A percentile compares a stretch with the other conserved stretches of the same genome.
These are phyloP conservation scores for Spicauda simplicius DNA, from an alignment of 2,888 invertebrate genomes.

Conservation along the genomic window DNA sequence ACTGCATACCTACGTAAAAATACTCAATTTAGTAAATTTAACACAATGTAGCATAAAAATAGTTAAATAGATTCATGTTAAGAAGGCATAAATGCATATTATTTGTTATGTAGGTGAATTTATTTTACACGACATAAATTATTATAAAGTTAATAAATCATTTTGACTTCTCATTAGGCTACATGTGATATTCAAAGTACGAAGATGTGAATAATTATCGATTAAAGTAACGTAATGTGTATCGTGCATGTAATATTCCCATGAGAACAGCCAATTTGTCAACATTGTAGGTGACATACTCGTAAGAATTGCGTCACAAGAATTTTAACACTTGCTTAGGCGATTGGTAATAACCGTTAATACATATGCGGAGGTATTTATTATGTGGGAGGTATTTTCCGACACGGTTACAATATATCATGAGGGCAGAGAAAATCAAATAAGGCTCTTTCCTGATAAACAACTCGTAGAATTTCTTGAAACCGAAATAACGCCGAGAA, in stretches of 20 bases:
- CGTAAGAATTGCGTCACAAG: background rate
- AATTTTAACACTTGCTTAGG: conserved; percentile 3
- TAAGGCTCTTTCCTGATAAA: no score
- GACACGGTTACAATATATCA: background rate
- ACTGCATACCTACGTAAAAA: no score
- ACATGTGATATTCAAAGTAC: background rate
- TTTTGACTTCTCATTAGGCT: no score
- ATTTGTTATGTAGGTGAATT: no score
- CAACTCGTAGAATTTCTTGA: no score
- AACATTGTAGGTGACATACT: conserved; percentile 3
- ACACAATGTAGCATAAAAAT: no score
- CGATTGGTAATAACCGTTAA: conserved; percentile 1
- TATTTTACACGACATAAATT: background rate
- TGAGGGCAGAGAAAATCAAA: background rate
- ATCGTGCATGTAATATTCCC: conserved; percentile 23
- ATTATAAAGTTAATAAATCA: background rate
- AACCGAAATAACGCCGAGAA: no score
- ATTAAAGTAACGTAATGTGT: conserved; percentile 1
- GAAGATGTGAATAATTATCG: conserved; percentile 12
- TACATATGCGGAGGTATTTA: conserved; percentile 16
- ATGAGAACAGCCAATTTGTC: conserved; percentile 28
- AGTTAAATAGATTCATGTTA: no score
- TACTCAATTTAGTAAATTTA: no score
- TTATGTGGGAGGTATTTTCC: conserved; percentile 8
- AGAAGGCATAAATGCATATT: no score